These are phyloP conservation scores for Leptosomus discolor DNA, from an alignment of 2,113 vertebrate genomes.

Conservation along the genomic window DNA sequence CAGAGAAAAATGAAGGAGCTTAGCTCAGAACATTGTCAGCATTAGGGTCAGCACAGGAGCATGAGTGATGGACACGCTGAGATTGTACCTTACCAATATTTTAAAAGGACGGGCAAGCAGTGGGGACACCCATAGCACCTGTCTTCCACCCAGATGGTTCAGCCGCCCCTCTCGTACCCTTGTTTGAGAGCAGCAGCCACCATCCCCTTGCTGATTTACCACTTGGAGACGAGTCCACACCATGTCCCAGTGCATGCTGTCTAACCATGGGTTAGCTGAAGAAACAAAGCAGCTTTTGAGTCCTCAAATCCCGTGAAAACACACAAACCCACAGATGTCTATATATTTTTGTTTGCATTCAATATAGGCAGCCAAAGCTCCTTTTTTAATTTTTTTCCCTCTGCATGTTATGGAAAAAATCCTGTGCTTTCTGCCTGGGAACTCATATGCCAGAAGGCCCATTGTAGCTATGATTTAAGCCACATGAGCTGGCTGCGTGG, in stretches of 20 bases:
- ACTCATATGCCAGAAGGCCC: not conserved
- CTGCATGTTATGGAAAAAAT: not conserved
- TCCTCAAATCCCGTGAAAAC: not conserved
- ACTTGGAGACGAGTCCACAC: not conserved
- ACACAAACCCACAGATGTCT: not conserved
- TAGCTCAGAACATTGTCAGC: not conserved
- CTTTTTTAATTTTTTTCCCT: not conserved
- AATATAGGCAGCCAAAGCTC: not conserved
- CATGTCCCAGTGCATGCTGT: fast-evolving
- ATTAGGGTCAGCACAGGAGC: not conserved
- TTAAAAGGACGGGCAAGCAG: not conserved
- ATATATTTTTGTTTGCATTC: not conserved
- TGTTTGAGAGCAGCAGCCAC: not conserved
- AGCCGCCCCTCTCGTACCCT: not conserved
- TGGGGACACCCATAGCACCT: not conserved
- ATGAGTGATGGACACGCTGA: not conserved
- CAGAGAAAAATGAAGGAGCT: not conserved
- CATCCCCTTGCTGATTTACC: not conserved
- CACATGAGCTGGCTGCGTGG: constrained; percentile 7
- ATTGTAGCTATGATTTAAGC: constrained; percentile 21
- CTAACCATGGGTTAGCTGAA: not conserved
- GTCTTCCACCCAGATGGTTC: not conserved
- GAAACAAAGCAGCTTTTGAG: not conserved
- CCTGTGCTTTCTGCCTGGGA: not conserved
- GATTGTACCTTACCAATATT: not conserved